phyloP scores from a whole-genome alignment of 2,888 invertebrate species.

The Dicroscelio sp. region DNA sequence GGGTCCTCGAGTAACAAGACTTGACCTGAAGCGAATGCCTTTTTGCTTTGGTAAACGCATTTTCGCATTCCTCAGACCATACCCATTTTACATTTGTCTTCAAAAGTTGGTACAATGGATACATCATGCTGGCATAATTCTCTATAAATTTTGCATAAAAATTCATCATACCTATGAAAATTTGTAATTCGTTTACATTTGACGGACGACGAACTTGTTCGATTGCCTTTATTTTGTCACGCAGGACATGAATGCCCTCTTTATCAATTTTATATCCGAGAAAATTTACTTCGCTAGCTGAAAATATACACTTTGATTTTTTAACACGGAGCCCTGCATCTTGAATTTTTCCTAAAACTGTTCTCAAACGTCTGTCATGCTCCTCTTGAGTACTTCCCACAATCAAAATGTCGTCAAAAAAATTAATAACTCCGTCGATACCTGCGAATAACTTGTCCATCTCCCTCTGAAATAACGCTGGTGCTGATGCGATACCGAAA shows the following conservation, averaged over 20 bases:
- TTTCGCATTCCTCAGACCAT: conserved; percentile 35
- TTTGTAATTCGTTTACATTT: conserved; percentile 51
- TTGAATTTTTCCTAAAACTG: conserved; percentile 83
- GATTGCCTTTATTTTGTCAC: conserved; percentile 73
- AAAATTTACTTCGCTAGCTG: conserved; percentile 85
- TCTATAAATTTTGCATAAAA: conserved; percentile 63
- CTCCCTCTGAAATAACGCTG: conserved; percentile 60
- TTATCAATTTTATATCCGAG: conserved; percentile 85
- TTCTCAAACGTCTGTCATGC: conserved; percentile 82
- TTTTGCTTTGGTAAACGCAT: conserved; percentile 37
- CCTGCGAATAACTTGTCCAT: conserved; percentile 87
- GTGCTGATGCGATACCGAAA: conserved; percentile 89
- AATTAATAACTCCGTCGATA: conserved; percentile 75
- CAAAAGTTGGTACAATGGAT: conserved; percentile 36
- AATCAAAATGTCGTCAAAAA: conserved; percentile 87
- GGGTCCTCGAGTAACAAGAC: conserved; percentile 75
- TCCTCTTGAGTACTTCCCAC: conserved; percentile 79
- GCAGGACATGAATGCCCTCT: conserved; percentile 64
- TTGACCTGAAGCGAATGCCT: conserved; percentile 14
- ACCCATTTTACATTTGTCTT: background rate
- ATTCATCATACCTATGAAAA: conserved; percentile 66
- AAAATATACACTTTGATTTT: conserved; percentile 87
- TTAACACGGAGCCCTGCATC: conserved; percentile 85
- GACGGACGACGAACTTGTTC: background rate
- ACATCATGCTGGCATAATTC: background rate